phyloP scores from a whole-genome alignment of 2,113 vertebrate species.

The Raja brachyura region DNA sequence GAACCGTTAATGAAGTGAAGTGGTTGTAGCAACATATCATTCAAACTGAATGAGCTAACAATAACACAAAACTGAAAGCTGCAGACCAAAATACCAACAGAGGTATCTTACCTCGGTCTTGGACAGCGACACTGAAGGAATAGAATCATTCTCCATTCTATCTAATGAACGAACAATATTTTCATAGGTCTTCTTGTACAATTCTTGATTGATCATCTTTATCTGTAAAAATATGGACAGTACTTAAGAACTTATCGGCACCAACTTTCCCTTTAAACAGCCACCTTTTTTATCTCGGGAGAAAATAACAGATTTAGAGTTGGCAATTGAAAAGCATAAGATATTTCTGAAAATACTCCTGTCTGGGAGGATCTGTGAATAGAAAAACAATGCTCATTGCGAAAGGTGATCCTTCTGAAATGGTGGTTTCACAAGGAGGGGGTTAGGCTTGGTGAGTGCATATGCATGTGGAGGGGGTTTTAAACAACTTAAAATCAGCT shows the following conservation, averaged over 20 bases:
- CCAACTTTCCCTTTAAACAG: neutral
- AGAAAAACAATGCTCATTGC: no score
- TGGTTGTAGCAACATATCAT: neutral
- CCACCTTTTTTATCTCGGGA: neutral
- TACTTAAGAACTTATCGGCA: neutral
- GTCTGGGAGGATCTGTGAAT: neutral
- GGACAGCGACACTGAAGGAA: slow-evolving; percentile 81
- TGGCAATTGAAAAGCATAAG: neutral
- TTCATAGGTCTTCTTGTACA: slow-evolving; percentile 78
- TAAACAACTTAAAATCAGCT: neutral
- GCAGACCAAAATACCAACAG: neutral
- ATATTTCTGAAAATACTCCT: neutral
- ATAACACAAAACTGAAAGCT: neutral
- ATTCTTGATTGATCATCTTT: slow-evolving; percentile 73
- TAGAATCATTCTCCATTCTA: slow-evolving; percentile 92
- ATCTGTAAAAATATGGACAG: slow-evolving; percentile 59
- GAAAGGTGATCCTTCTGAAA: neutral
- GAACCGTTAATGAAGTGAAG: neutral
- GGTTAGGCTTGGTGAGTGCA: neutral
- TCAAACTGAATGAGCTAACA: neutral
- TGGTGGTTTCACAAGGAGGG: neutral
- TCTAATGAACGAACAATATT: slow-evolving; percentile 86
- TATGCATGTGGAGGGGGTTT: neutral
- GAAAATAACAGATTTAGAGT: no score
- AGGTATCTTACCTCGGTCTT: slow-evolving; percentile 68